phyloP scores from a whole-genome alignment of 2,888 invertebrate genomes.

The Drosophila lutescens region DNA sequence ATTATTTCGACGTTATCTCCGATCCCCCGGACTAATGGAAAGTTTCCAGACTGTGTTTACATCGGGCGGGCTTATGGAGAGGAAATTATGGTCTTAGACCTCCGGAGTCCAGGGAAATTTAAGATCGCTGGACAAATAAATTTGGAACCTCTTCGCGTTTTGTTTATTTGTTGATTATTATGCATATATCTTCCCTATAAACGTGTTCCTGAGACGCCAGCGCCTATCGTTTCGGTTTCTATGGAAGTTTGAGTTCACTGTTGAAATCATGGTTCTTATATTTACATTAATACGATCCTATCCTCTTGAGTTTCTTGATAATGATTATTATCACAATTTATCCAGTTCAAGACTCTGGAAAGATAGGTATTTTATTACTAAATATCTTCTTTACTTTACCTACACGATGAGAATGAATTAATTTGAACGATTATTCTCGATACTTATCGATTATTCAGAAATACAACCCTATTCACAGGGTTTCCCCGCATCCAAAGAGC shows the following conservation, averaged over 20 bases:
- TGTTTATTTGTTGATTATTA: too few relatives aligned
- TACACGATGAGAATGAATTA: too few relatives aligned
- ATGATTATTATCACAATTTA: neutral
- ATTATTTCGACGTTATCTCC: constrained; percentile 23
- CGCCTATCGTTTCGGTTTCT: too few relatives aligned
- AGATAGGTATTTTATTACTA: too few relatives aligned
- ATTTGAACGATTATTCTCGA: neutral
- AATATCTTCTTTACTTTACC: too few relatives aligned
- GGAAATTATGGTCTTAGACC: constrained; percentile 8
- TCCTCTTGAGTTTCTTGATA: neutral
- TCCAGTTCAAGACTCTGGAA: neutral
- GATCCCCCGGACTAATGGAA: constrained; percentile 29
- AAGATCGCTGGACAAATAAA: neutral
- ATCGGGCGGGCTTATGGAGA: constrained; percentile 7
- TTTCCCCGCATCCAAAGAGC: neutral
- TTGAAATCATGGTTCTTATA: too few relatives aligned
- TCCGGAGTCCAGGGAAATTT: neutral
- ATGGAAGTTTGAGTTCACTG: too few relatives aligned
- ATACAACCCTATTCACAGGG: neutral
- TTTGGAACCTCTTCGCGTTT: too few relatives aligned
- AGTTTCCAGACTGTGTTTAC: constrained; percentile 38
- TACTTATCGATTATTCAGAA: neutral
- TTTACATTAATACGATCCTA: neutral
- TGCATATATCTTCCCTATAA: neutral
- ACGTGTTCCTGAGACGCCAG: too few relatives aligned